phyloP scores from a whole-genome alignment of 2,888 invertebrate genomes.

The Gortyna flavago region DNA sequence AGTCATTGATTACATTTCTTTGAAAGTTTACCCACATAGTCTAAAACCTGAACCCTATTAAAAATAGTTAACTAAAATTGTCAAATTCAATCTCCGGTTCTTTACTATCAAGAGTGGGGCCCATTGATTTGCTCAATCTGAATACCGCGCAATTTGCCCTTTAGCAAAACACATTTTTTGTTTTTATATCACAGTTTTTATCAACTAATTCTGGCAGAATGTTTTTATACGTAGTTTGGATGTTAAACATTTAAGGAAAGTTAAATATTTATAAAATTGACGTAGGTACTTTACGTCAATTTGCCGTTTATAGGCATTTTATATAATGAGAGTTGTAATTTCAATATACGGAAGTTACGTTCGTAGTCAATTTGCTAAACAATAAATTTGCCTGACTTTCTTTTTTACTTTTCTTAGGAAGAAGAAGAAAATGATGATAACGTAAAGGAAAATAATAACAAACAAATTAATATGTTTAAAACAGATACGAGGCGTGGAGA shows the following conservation, averaged over 20 bases:
- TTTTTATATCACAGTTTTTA: not conserved
- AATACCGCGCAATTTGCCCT: slow-evolving; percentile 3
- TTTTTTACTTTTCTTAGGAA: not conserved
- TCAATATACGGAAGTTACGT: not conserved
- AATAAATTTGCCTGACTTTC: not conserved
- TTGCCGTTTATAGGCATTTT: not conserved
- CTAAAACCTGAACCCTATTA: too few species aligned
- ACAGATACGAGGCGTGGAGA: slow-evolving; percentile 96
- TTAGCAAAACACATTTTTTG: not conserved
- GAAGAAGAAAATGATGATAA: not conserved
- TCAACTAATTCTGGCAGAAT: not conserved
- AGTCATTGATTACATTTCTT: slow-evolving; percentile 17
- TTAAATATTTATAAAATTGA: not conserved
- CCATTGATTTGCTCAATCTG: slow-evolving; percentile 9
- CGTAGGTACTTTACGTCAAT: too few species aligned
- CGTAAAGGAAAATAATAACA: not conserved
- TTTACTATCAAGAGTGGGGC: slow-evolving; percentile 5
- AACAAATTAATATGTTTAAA: slow-evolving; percentile 39
- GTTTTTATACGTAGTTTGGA: not conserved
- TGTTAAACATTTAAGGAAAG: not conserved
- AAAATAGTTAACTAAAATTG: too few species aligned
- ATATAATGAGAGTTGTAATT: too few species aligned
- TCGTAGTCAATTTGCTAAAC: not conserved
- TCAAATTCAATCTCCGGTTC: slow-evolving; percentile 35
- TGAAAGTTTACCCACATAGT: not conserved